Evolutionary conservation across 1,140 invertebrate species (phyloP).

Genomic region (Caenorhabditis inopinata): DNA sequence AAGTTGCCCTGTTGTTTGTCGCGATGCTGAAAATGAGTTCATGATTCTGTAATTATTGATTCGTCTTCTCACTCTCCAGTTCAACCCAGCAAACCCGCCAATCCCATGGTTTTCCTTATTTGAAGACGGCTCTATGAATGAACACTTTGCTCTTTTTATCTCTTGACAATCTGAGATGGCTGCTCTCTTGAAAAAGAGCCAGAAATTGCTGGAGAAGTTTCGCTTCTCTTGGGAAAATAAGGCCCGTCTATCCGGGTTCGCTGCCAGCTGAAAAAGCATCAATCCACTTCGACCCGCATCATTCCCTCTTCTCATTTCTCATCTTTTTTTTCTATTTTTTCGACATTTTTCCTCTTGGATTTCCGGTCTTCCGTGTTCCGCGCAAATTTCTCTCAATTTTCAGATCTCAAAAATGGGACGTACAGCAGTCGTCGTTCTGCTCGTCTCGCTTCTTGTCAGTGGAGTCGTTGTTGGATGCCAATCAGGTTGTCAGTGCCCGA

Average conservation of each 20-base stretch:
- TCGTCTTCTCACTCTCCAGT: too few relatives aligned
- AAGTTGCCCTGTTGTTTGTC: too few relatives aligned
- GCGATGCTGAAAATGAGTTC: too few relatives aligned
- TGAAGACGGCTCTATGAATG: too few relatives aligned
- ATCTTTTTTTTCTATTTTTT: not conserved
- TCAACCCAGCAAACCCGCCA: too few relatives aligned
- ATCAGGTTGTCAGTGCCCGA: constrained; percentile 8
- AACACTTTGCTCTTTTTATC: not conserved
- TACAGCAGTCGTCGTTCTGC: not conserved
- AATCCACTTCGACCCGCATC: not conserved
- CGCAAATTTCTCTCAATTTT: not conserved
- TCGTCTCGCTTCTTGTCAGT: not conserved
- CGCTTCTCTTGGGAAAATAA: constrained; percentile 21
- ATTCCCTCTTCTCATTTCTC: constrained; percentile 9
- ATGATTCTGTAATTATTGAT: too few relatives aligned
- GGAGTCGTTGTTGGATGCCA: not conserved
- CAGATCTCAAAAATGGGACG: not conserved
- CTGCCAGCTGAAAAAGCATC: not conserved
- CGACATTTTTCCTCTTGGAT: too few relatives aligned
- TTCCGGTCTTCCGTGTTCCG: too few relatives aligned
- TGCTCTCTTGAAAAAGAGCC: not conserved
- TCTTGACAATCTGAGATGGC: not conserved
- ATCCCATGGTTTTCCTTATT: not conserved
- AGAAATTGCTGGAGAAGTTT: not conserved
- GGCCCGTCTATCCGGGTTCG: not conserved